A percentile compares a stretch with the other conserved stretches of the same genome.
Evolutionary conservation across 1,140 invertebrate species (phyloP).

Genomic region (Gryon sp.): DNA sequence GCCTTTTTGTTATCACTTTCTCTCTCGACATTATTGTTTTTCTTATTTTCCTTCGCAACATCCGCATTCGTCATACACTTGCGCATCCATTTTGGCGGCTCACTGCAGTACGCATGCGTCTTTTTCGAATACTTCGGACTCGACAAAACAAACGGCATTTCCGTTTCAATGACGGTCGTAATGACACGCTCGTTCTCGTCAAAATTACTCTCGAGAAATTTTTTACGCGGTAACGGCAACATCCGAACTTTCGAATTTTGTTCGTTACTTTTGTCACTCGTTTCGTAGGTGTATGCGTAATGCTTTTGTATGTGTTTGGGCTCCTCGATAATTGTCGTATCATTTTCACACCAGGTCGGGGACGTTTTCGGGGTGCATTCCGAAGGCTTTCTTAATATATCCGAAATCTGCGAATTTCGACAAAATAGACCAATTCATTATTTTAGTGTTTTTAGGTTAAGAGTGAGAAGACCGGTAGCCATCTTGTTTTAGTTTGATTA

Average conservation of each 20-base stretch:
- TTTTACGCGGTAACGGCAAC: slow-evolving; percentile 70
- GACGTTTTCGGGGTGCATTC: slow-evolving; percentile 49
- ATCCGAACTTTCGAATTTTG: slow-evolving; percentile 61
- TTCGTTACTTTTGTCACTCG: slow-evolving; percentile 33
- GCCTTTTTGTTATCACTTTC: slow-evolving; percentile 8
- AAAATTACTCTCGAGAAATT: slow-evolving; percentile 75
- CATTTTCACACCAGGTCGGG: slow-evolving; percentile 42
- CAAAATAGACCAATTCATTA: background rate
- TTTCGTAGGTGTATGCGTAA: slow-evolving; percentile 75
- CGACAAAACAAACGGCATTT: slow-evolving; percentile 69
- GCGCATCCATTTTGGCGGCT: slow-evolving; percentile 74
- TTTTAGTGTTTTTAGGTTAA: too few species aligned
- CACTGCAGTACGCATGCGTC: slow-evolving; percentile 68
- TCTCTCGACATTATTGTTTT: slow-evolving; percentile 6
- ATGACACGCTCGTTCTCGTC: slow-evolving; percentile 76
- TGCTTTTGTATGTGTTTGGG: slow-evolving; percentile 74
- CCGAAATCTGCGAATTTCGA: slow-evolving; percentile 42
- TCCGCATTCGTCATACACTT: slow-evolving; percentile 71
- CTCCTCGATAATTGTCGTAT: slow-evolving; percentile 54
- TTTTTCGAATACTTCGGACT: slow-evolving; percentile 74
- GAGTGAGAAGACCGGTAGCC: too few species aligned
- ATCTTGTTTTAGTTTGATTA: too few species aligned
- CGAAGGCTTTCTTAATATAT: slow-evolving; percentile 42
- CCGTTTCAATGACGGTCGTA: slow-evolving; percentile 76
- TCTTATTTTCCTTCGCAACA: slow-evolving; percentile 33